Evolutionary conservation across 92 coral and sea anemone species (phyloP).

Genomic region (Zoanthus sansibaricus): DNA sequence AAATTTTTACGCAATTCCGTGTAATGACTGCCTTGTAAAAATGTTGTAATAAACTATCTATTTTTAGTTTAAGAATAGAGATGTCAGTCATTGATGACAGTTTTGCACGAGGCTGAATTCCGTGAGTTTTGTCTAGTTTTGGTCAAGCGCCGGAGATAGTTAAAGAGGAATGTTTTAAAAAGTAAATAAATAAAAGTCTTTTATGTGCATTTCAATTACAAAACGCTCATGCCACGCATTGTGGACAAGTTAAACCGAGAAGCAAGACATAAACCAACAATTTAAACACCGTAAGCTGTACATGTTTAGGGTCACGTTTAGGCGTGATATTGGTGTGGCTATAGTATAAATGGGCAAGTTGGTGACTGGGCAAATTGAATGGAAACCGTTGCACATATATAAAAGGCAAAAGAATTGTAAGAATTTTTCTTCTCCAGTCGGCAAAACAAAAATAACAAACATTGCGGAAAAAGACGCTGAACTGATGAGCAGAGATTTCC

Average conservation of each 20-base stretch:
- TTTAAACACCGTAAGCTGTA: not conserved
- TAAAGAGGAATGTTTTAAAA: too few relatives aligned
- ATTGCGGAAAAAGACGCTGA: not conserved
- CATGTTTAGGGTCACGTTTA: not conserved
- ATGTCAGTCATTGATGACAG: too few relatives aligned
- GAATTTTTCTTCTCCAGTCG: not conserved
- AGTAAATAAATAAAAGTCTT: too few relatives aligned
- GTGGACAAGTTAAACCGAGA: not conserved
- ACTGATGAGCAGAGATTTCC: too few relatives aligned
- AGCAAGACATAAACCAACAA: constrained; percentile 21
- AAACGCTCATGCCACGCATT: not conserved
- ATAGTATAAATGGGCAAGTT: not conserved
- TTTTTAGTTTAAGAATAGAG: too few relatives aligned
- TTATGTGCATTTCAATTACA: constrained; percentile 1
- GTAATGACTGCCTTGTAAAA: too few relatives aligned
- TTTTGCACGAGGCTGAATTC: too few relatives aligned
- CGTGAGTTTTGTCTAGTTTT: too few relatives aligned
- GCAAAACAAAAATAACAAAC: constrained; percentile 2
- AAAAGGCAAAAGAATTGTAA: not conserved
- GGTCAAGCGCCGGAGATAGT: too few relatives aligned
- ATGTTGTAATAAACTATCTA: too few relatives aligned
- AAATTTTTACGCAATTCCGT: too few relatives aligned
- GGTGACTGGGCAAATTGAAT: not conserved
- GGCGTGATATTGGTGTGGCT: not conserved
- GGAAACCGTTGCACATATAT: constrained; percentile 14